A percentile compares a stretch with the other conserved stretches of the same genome.
These are phyloP conservation scores for Bombus huntii DNA, from an alignment of 1,140 invertebrate species.

Conservation along the genomic window DNA sequence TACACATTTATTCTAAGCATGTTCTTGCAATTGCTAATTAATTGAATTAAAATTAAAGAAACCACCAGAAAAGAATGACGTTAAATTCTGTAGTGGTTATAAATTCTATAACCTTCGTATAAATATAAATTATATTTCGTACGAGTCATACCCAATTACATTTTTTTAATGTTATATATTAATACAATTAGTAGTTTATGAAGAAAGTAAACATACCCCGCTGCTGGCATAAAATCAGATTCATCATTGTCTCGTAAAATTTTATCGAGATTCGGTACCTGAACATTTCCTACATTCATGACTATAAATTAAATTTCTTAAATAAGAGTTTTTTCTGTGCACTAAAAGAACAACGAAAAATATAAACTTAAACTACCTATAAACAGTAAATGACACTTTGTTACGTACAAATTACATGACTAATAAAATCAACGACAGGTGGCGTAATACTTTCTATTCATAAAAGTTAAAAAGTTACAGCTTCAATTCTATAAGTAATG, in stretches of 20 bases:
- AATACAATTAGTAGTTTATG: constrained; percentile 4
- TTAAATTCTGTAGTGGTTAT: not conserved
- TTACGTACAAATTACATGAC: not conserved
- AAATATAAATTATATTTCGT: not conserved
- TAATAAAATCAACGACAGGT: constrained; percentile 8
- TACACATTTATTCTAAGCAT: constrained; percentile 12
- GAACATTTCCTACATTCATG: constrained; percentile 66
- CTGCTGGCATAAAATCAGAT: constrained; percentile 68
- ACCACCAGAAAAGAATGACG: not conserved
- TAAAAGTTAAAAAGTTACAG: not conserved
- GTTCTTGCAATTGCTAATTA: not conserved
- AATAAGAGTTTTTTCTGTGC: too few species aligned
- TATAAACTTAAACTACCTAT: not conserved
- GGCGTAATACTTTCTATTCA: not conserved
- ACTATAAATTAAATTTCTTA: not conserved
- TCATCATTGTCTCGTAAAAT: constrained; percentile 75
- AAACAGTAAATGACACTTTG: not conserved
- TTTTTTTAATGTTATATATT: not conserved
- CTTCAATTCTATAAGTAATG: not conserved
- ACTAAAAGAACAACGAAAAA: not conserved
- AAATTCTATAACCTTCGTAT: constrained; percentile 7
- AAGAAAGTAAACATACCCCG: constrained; percentile 63
- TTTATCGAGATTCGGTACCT: constrained; percentile 72
- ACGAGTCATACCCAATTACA: not conserved
- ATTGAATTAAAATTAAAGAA: not conserved